These are phyloP conservation scores for Eustalomyia histrio DNA, from an alignment of 2,888 invertebrate genomes.

Conservation along the genomic window DNA sequence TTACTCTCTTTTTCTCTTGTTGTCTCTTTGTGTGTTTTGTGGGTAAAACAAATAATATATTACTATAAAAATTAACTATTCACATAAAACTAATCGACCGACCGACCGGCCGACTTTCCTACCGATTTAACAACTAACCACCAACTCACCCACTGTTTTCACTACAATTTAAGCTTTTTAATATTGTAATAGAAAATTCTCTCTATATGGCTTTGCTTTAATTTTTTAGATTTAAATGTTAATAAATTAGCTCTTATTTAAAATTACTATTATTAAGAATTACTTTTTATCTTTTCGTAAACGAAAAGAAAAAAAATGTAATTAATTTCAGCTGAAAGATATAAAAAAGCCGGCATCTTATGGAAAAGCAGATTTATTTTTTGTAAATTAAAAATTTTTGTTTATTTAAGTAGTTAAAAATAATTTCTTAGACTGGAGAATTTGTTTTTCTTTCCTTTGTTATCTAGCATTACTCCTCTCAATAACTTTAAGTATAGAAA, in stretches of 20 bases:
- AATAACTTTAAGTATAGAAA: too few relatives aligned
- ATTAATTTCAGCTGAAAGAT: slow-evolving; percentile 53
- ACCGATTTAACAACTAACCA: slow-evolving; percentile 17
- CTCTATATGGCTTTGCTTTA: slow-evolving; percentile 36
- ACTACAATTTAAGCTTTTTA: slow-evolving; percentile 32
- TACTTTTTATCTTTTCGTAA: slow-evolving; percentile 27
- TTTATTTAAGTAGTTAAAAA: too few relatives aligned
- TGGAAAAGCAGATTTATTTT: slow-evolving; percentile 45
- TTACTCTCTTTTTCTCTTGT: slow-evolving; percentile 19
- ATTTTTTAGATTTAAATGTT: slow-evolving; percentile 48
- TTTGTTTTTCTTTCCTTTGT: neutral
- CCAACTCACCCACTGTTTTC: slow-evolving; percentile 56
- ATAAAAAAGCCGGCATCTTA: slow-evolving; percentile 45
- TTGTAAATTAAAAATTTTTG: too few relatives aligned
- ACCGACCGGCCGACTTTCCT: slow-evolving; percentile 29
- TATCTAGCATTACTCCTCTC: too few relatives aligned
- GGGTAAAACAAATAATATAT: slow-evolving; percentile 12
- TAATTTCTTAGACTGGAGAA: neutral
- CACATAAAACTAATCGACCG: slow-evolving; percentile 12
- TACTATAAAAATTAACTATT: slow-evolving; percentile 35
- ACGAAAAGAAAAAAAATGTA: slow-evolving; percentile 25
- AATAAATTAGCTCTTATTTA: slow-evolving; percentile 50
- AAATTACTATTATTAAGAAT: slow-evolving; percentile 19
- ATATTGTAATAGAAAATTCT: slow-evolving; percentile 26
- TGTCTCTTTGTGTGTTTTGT: slow-evolving; percentile 32